phyloP scores from a whole-genome alignment of 2,113 vertebrate genomes.

The Drymodes brunneopygia region DNA sequence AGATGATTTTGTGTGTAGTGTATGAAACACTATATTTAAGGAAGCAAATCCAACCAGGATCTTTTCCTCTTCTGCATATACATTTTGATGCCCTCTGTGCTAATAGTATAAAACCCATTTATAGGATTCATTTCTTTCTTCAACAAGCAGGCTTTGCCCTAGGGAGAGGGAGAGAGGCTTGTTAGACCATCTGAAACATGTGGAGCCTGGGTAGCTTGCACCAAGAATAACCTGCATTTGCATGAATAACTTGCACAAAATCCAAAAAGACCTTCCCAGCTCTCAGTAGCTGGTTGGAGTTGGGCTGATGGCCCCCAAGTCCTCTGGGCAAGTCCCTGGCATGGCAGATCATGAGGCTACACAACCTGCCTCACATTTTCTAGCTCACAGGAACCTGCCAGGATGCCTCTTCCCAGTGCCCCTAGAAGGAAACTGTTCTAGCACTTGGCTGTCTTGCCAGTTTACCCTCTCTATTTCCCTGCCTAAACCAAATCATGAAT shows the following conservation, averaged over 20 bases:
- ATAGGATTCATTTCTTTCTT: neutral
- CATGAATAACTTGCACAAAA: neutral
- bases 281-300: fast-evolving
- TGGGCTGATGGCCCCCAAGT: neutral
- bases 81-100: neutral
- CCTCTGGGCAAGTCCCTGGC: neutral
- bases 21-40: neutral
- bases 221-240: neutral
- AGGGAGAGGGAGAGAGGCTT: too few relatives aligned
- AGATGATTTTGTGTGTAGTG: neutral
- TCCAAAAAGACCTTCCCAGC: neutral
- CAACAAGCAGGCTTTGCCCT: neutral
- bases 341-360: neutral
- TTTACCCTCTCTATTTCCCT: neutral
- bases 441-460: neutral
- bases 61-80: neutral
- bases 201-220: too few relatives aligned
- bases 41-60: neutral
- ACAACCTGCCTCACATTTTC: neutral
- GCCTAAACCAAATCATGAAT: neutral
- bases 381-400: neutral
- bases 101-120: neutral
- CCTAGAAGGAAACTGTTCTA: neutral
- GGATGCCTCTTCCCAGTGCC: neutral
- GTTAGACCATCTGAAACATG: neutral